Conservation (phyloP, 2,113 vertebrate genomes). For the Tretioscincus oriximinensis region DNA sequence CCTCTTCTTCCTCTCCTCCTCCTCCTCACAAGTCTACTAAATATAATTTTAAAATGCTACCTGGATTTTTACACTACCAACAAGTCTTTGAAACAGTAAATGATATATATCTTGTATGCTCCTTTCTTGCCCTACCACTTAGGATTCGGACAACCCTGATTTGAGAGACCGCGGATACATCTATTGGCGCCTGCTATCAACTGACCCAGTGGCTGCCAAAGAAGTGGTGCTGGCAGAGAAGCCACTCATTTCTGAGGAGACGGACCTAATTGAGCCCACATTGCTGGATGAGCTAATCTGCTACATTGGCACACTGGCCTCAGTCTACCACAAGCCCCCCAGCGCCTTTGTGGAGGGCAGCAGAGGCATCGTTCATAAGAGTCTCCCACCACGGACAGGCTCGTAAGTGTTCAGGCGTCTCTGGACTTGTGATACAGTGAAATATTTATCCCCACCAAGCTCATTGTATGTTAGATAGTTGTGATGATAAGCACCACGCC, state of each 20-base stretch:
- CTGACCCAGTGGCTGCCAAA: constrained; percentile 94
- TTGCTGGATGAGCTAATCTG: constrained; percentile 97
- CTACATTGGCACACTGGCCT: constrained; percentile 94
- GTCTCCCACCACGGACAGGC: constrained; percentile 83
- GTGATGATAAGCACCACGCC: too few relatives aligned
- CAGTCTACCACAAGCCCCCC: constrained; percentile 97
- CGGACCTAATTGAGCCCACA: constrained; percentile 94
- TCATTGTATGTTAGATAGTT: too few relatives aligned
- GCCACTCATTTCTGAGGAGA: constrained; percentile 96
- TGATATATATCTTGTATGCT: not conserved
- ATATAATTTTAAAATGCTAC: too few relatives aligned
- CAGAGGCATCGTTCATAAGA: constrained; percentile 91
- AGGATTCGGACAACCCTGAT: constrained; percentile 98
- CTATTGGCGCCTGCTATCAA: constrained; percentile 99
- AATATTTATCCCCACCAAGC: too few relatives aligned
- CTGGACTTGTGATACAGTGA: not conserved
- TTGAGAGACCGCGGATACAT: constrained; percentile 96
- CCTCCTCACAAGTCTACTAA: too few relatives aligned
- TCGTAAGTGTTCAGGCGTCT: constrained; percentile 82
- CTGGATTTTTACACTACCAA: too few relatives aligned
- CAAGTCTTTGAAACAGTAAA: too few relatives aligned
- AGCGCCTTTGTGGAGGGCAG: constrained; percentile 97
- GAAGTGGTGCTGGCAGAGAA: constrained; percentile 98
- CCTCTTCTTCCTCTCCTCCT: not conserved
- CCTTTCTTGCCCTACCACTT: not conserved